Evolutionary conservation across 2,888 invertebrate genomes (phyloP).

Genomic region (Trisateles emortualis): DNA sequence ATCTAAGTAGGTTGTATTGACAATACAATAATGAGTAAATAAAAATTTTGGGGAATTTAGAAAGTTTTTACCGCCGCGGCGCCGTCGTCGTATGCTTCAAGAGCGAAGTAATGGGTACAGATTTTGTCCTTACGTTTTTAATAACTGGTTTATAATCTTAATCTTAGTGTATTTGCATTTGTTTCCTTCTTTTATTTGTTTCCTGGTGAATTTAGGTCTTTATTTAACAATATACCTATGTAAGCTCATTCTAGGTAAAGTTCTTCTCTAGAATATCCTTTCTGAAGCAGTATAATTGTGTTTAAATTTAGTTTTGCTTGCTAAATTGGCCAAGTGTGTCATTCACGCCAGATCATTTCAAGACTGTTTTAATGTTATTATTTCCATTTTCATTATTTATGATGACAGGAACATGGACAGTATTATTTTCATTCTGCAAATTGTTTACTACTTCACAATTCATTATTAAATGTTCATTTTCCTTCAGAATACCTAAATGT

Average conservation of each 20-base stretch:
- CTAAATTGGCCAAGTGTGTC: neutral
- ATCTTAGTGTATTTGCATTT: neutral
- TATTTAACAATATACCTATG: no score
- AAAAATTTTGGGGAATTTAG: neutral
- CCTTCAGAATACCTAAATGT: neutral
- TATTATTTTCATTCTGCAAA: neutral
- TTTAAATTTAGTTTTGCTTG: neutral
- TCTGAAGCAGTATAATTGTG: no score
- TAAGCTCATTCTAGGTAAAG: no score
- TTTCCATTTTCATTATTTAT: constrained; percentile 5
- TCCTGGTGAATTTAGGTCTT: neutral
- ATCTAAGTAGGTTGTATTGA: neutral
- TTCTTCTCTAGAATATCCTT: no score
- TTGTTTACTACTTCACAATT: neutral
- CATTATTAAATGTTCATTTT: neutral
- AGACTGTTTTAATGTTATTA: neutral
- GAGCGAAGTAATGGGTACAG: neutral
- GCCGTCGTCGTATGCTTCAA: neutral
- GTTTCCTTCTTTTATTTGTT: neutral
- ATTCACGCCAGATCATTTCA: neutral
- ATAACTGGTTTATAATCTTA: neutral
- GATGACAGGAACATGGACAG: neutral
- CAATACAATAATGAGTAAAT: neutral
- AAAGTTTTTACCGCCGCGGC: no score
- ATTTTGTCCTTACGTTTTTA: neutral